Conservation (phyloP, 2,888 invertebrate genomes). For the Gymnosoma rotundatum region DNA sequence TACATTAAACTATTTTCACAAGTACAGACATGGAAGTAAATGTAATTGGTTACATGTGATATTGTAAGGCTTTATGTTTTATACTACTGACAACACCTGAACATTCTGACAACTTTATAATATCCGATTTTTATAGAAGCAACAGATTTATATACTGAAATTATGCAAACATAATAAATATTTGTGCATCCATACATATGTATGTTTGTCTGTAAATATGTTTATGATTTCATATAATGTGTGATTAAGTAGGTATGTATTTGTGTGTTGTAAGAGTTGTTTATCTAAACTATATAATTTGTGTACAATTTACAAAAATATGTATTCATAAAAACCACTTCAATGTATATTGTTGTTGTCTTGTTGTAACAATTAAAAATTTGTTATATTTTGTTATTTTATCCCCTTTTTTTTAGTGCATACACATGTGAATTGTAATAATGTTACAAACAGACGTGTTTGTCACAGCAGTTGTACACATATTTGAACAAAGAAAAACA, state of each 20-base stretch:
- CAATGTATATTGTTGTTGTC: too few species aligned
- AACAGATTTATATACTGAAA: conserved; percentile 42
- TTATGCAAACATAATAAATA: conserved; percentile 4
- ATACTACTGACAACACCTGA: conserved; percentile 36
- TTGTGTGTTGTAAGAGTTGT: background rate
- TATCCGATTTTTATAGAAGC: conserved; percentile 61
- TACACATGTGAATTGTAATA: too few species aligned
- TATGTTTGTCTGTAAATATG: background rate
- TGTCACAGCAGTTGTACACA: too few species aligned
- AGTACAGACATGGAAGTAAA: conserved; percentile 1
- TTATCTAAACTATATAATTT: too few species aligned
- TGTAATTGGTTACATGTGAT: background rate
- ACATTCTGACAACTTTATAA: conserved; percentile 61
- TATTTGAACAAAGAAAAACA: background rate
- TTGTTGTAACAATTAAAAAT: too few species aligned
- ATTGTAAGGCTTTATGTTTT: conserved; percentile 43
- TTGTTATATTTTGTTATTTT: too few species aligned
- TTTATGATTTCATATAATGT: conserved; percentile 7
- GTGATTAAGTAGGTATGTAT: background rate
- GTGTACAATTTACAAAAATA: too few species aligned
- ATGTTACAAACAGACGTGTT: too few species aligned
- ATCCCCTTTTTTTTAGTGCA: too few species aligned
- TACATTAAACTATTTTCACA: conserved; percentile 33
- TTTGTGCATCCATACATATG: background rate
- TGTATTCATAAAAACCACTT: too few species aligned